Conservation (phyloP, 2,888 invertebrate genomes). For the Brachycybe producta region DNA sequence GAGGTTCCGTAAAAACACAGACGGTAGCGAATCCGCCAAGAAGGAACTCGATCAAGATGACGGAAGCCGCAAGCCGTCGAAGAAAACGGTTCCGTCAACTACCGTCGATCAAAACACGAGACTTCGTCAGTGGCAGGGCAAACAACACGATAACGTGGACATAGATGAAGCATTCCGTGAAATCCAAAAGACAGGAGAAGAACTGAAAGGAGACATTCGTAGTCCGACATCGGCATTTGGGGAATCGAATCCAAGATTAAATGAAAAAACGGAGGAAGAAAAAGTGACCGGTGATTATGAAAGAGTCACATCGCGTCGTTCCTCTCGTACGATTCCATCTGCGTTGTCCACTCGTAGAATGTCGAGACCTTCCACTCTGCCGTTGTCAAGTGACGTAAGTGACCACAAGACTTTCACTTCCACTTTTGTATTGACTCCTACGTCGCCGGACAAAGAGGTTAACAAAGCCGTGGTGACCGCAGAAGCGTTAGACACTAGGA, state of each 20-base stretch:
- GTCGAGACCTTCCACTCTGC: slow-evolving; percentile 1
- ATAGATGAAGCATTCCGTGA: slow-evolving; percentile 18
- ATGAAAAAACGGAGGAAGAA: slow-evolving; percentile 11
- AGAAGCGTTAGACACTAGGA: not conserved
- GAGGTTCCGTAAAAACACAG: slow-evolving; percentile 42
- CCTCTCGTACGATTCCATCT: slow-evolving; percentile 1
- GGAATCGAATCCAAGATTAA: not conserved
- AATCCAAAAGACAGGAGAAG: slow-evolving; percentile 19
- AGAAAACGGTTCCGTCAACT: not conserved
- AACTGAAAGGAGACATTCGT: slow-evolving; percentile 12
- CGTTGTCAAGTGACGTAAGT: not conserved
- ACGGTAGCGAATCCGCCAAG: not conserved
- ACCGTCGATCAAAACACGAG: not conserved
- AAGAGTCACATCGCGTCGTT: slow-evolving; percentile 10
- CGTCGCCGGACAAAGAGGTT: slow-evolving; percentile 14
- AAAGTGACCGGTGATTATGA: slow-evolving; percentile 16
- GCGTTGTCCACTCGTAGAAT: not conserved
- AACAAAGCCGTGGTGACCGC: not conserved
- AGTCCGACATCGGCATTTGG: not conserved
- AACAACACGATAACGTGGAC: not conserved
- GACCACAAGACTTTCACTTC: slow-evolving; percentile 14
- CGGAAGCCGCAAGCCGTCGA: not conserved
- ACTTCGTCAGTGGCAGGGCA: slow-evolving; percentile 3
- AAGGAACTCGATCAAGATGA: not conserved
- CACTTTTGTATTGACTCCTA: slow-evolving; percentile 16